Base-by-base conservation (phyloP, 2,888 invertebrate species). In the Aleiodes leptofemur region DNA sequence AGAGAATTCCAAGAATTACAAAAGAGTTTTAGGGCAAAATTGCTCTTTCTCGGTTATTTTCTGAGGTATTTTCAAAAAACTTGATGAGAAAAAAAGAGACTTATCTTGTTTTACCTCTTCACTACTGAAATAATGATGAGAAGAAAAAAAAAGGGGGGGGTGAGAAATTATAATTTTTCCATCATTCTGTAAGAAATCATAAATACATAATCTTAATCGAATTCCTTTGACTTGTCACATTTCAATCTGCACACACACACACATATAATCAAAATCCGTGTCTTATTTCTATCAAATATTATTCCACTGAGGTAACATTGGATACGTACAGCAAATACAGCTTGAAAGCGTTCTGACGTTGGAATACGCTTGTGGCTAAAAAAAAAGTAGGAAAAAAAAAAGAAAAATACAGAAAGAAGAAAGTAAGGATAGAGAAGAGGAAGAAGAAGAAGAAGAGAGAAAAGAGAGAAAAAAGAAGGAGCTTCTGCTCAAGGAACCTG, bases 401-500 rank as follows among this genome's bases (percentile, higher is more conserved):
- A 8, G n/a, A n/a, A n/a, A n/a, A n/a, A n/a, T n/a, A n/a, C n/a
- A n/a, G n/a, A n/a, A n/a, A n/a, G n/a, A 38, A 38, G 8, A 8
- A 38, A 38, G 38, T 38, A 38, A 38, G 4, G 71, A 57, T n/a
- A 16, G 66, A 66, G 51, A 38, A 3, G 66, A 38, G 38, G 51
- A 23, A 51, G 61, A 38, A 3, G 31, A 43, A 9, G 7, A 11
- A 43, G 3, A 9, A 11, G 11, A 43, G 9, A 31, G 74, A 23
- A 53, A 70, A 55, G 14, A 69, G 53, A 59, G 29, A 16, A 38
- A 50, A 34, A 72, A 72, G 68, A 51, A 61, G 72, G 51, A 38
- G 82, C 82, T 85, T 84, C 83, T 80, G 82, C 81, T 82, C 75
- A 79, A 76, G 73, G 83, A 82, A 81, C 81, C 80, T 80, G 81